Evolutionary conservation across 1,140 invertebrate species (phyloP).

Genomic region (Pinna nobilis): DNA sequence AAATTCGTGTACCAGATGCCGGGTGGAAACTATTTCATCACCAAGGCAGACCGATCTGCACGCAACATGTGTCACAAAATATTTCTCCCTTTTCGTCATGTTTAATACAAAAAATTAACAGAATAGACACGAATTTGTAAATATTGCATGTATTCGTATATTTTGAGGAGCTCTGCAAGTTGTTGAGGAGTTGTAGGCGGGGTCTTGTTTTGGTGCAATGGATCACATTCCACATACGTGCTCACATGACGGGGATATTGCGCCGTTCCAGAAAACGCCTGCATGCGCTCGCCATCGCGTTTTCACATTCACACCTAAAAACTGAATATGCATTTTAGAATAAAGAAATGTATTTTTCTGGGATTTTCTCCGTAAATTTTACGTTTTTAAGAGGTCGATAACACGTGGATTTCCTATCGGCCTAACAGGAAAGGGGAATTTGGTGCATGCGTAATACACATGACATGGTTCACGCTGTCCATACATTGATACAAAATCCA

Average conservation of each 20-base stretch:
- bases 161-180: not conserved
- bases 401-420: constrained; percentile 14
- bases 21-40: constrained; percentile 9
- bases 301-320: not conserved
- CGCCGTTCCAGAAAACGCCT: constrained; percentile 5
- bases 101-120: not conserved
- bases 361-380: not conserved
- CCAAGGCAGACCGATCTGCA: not conserved
- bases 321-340: not conserved
- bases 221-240: constrained; percentile 31
- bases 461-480: not conserved
- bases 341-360: not conserved
- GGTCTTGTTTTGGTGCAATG: constrained; percentile 23
- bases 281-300: not conserved
- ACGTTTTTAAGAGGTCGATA: not conserved
- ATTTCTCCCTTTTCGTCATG: not conserved
- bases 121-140: not conserved
- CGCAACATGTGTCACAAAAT: not conserved
- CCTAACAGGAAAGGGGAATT: constrained; percentile 18
- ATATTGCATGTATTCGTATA: not conserved
- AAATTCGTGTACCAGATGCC: constrained; percentile 6
- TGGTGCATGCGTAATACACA: constrained; percentile 22
- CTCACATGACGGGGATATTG: constrained; percentile 21
- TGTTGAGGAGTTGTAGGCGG: constrained; percentile 25
- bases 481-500: constrained; percentile 23